A percentile compares a stretch with the other conserved stretches of the same genome.
These are phyloP conservation scores for Platysternon megacephalum DNA, from an alignment of 2,113 vertebrate species.

Conservation along the genomic window DNA sequence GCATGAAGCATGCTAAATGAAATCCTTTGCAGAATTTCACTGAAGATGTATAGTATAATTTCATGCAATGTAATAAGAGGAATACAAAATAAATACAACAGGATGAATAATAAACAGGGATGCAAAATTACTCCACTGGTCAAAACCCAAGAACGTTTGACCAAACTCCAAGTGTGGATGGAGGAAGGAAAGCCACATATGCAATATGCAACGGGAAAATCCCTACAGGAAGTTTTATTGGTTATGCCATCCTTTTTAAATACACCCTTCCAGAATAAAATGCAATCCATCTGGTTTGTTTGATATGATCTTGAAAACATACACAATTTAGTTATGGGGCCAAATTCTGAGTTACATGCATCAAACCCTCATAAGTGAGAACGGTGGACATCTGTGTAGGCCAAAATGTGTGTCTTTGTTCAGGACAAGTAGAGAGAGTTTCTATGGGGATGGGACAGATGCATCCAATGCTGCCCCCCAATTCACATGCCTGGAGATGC, in stretches of 20 bases:
- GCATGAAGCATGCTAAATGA: not conserved
- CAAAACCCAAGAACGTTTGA: not conserved
- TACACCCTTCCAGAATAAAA: fast-evolving
- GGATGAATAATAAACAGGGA: not conserved
- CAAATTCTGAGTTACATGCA: not conserved
- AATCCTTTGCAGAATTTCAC: not conserved
- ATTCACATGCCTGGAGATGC: not conserved
- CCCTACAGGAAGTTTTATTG: fast-evolving
- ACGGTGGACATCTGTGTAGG: not conserved
- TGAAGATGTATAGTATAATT: not conserved
- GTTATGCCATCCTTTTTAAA: fast-evolving
- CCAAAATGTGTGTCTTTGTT: not conserved
- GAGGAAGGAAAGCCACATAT: not conserved
- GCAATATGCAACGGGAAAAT: fast-evolving
- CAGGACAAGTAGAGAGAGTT: not conserved
- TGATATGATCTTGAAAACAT: not conserved
- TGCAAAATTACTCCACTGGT: not conserved
- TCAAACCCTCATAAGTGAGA: not conserved
- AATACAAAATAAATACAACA: not conserved
- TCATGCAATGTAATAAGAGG: not conserved
- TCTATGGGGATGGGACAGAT: not conserved
- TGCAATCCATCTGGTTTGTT: not conserved
- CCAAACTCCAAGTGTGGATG: fast-evolving
- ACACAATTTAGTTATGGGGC: not conserved
- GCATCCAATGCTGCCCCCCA: not conserved